Base-by-base conservation (phyloP, 2,888 invertebrate genomes). In the Chymomyza procnemis region DNA sequence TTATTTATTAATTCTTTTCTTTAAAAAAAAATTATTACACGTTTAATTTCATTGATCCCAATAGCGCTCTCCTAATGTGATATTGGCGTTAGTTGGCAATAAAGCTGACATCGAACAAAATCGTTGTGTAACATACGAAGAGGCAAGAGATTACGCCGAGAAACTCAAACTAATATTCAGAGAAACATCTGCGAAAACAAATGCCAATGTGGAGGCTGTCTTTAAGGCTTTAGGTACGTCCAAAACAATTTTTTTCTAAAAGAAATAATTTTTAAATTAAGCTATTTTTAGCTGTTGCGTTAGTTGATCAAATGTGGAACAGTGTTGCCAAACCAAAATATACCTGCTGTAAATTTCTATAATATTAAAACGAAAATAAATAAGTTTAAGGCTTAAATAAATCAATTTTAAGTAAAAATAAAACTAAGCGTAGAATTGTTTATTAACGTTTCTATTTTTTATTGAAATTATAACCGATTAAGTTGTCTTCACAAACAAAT, bases 401-500 rank as follows among this genome's bases (percentile, higher is more conserved):
- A 22, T 8, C 26, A 0, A 26, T 26, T 26, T 26, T 26, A 5
- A 26, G 26, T 0, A 22, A 46, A 62, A 63, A 52, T 52, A 16
- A 50, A 46, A 63, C 9, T 12, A 22, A 47, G 18, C 9, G 41
- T 52, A 46, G 46, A 41, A 30, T 67, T 74, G 67, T 74, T 65
- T 75, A 76, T 79, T 73, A 79, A 80, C 74, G 67, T 82, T 74
- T 83, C 81, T 84, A 83, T 71, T 70, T 77, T 72, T 79, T 81
- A 79, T 81, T 81, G 78, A 66, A 73, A 70, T 75, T 67, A 70
- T 72, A 69, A 64, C 68, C 58, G 65, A 64, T 68, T 69, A 62
- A 65, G 67, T 69, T 70, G 52, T 46, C 58, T 66, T 60, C 65
- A 58, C 57, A 67, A 68, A 66, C 65, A 64, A 69, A 67, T 69